These are phyloP conservation scores for Regulus satrapa DNA, from an alignment of 2,113 vertebrate genomes.

Conservation along the genomic window DNA sequence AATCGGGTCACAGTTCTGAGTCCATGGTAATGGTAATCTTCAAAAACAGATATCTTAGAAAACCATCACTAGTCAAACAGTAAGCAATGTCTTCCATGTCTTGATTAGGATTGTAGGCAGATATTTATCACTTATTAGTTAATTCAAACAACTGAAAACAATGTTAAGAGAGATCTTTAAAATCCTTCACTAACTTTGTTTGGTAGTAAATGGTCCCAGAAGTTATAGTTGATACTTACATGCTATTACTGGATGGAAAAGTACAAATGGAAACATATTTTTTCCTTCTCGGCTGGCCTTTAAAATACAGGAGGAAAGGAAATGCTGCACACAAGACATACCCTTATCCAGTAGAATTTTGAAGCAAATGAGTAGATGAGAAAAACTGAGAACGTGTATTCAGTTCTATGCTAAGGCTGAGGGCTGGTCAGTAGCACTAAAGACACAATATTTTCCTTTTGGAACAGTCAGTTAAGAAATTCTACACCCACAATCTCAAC, in stretches of 20 bases:
- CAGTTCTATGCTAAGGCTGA: neutral
- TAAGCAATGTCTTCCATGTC: neutral
- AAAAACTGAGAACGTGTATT: neutral
- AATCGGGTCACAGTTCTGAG: fast-evolving
- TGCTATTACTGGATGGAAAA: neutral
- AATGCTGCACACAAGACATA: neutral
- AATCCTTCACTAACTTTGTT: neutral
- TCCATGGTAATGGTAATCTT: neutral
- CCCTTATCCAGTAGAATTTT: neutral
- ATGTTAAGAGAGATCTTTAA: neutral
- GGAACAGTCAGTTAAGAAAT: neutral
- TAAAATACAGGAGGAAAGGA: neutral
- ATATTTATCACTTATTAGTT: neutral
- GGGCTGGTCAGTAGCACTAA: neutral
- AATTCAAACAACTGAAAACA: neutral
- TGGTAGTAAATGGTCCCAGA: neutral
- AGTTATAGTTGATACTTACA: neutral
- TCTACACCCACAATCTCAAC: neutral
- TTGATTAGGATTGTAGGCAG: neutral
- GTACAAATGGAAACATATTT: neutral
- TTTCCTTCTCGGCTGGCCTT: neutral
- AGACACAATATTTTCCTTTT: neutral
- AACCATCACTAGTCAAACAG: neutral
- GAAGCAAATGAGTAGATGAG: too few species aligned
- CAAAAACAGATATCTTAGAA: neutral